Evolutionary conservation across 2,888 invertebrate genomes (phyloP), one percentile per base, ranked within the genome.

Genomic region (Sarcophaga carnaria): DNA sequence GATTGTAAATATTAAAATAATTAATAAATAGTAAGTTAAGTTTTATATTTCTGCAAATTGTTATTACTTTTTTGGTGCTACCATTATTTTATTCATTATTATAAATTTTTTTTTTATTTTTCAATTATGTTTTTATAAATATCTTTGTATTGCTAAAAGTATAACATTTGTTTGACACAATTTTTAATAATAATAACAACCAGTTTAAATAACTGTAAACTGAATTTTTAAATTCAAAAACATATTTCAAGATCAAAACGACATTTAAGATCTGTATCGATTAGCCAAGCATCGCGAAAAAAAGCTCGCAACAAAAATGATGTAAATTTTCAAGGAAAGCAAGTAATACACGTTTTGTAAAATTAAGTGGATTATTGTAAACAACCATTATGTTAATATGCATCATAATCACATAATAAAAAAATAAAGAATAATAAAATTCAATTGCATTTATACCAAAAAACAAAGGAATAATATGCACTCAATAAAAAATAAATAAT

Each of bases 281-380:
- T 72, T 69, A 22, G 17, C 5, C 37, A 22, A 60, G 22, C 17
- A 8, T 17, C 4, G 25, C 37, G 10, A n/a, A 60, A 14, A 49
- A 12, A 54, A 54, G 27, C 22, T 60, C 20, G 1, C 12, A 54
- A 45, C 47, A 45, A 71, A 17, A 75, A 49, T 81, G 75, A 83
- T 81, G 80, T 54, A 80, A 86, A 45, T 59, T 83, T 66, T 75
- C 80, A 86, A 86, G 80, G 69, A 78, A 74, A 80, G 25, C 63
- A 11, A 74, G 77, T 78, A 77, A 78, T 80, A 80, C 45, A 80
- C 27, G 69, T 49, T 37, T 27, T 22, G 14, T 62, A 54, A 62
- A 49, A 59, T 17, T 27, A 59, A 59, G 59, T 71, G 20, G n/a
- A 22, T 71, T 20, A 25, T 59, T 64, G 4, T 17, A 59, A 45